phyloP scores from a whole-genome alignment of 2,113 vertebrate species.

The Phrynosoma platyrhinos region DNA sequence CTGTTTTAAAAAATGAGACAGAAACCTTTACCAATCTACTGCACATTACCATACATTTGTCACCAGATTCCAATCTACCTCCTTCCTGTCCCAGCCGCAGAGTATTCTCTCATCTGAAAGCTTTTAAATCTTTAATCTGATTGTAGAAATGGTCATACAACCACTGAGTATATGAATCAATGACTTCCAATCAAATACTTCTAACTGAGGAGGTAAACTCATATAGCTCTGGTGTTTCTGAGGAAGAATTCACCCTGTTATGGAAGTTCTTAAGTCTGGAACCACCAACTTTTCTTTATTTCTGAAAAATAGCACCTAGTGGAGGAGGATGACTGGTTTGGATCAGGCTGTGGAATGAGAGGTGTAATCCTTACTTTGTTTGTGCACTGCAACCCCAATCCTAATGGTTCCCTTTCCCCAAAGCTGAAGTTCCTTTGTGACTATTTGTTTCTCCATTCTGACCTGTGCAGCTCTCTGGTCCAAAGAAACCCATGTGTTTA shows the following conservation, averaged over 20 bases:
- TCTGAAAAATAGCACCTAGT: background rate
- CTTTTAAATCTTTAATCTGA: background rate
- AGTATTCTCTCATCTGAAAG: background rate
- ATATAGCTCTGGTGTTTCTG: background rate
- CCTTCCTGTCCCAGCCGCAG: background rate
- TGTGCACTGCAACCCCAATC: background rate
- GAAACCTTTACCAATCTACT: too few species aligned
- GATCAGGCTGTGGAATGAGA: background rate
- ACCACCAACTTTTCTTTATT: background rate
- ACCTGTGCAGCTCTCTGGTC: background rate
- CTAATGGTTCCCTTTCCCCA: background rate
- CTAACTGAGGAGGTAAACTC: background rate
- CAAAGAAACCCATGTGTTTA: conserved; percentile 1
- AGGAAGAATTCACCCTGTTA: background rate
- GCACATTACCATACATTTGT: too few species aligned
- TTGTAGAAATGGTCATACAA: background rate
- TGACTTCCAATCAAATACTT: background rate
- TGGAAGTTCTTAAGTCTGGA: background rate
- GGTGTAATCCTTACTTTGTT: background rate
- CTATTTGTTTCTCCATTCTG: background rate
- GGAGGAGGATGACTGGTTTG: background rate
- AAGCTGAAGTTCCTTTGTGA: background rate
- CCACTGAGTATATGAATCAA: background rate
- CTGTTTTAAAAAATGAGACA: too few species aligned
- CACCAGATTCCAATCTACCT: too few species aligned